Percentiles rank a stretch among this genome's conserved stretches.
Evolutionary conservation across 1,140 invertebrate species (phyloP).

Genomic region (Radopholus similis): DNA sequence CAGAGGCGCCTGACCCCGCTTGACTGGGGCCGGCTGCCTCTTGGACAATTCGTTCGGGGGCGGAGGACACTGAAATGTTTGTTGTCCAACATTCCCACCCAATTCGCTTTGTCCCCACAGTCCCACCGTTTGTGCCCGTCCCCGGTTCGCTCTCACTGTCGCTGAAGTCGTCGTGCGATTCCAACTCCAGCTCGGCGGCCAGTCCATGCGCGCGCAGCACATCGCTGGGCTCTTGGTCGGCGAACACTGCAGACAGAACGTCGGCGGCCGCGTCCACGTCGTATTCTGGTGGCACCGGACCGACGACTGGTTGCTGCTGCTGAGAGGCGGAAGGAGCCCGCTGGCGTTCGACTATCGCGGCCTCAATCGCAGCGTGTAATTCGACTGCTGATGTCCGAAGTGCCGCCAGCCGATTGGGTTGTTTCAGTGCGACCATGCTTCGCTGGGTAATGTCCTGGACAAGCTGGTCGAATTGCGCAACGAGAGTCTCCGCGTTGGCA

Average conservation of each 20-base stretch:
- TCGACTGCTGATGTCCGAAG: too few species aligned
- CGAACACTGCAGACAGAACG: constrained; percentile 47
- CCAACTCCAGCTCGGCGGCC: constrained; percentile 27
- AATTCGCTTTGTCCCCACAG: constrained; percentile 1
- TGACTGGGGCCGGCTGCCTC: too few species aligned
- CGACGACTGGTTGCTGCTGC: background rate
- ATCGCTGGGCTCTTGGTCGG: constrained; percentile 42
- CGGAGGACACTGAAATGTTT: too few species aligned
- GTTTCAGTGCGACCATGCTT: too few species aligned
- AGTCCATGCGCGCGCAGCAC: constrained; percentile 48
- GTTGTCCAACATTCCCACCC: too few species aligned
- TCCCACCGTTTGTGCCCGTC: constrained; percentile 8
- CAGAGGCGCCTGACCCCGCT: too few species aligned
- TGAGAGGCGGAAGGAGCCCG: background rate
- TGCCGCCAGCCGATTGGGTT: too few species aligned
- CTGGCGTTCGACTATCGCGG: too few species aligned
- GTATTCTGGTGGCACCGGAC: constrained; percentile 5
- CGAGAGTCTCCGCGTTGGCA: constrained; percentile 1
- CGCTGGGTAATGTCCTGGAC: background rate
- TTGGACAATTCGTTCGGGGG: too few species aligned
- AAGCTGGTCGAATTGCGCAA: constrained; percentile 22
- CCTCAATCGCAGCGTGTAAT: too few species aligned
- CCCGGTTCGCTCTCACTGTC: constrained; percentile 9
- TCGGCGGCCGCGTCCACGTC: constrained; percentile 50
- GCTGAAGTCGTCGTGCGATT: constrained; percentile 15